Conservation (phyloP, 2,797 vertebrate species). For the Rhyacichthys aspro region DNA sequence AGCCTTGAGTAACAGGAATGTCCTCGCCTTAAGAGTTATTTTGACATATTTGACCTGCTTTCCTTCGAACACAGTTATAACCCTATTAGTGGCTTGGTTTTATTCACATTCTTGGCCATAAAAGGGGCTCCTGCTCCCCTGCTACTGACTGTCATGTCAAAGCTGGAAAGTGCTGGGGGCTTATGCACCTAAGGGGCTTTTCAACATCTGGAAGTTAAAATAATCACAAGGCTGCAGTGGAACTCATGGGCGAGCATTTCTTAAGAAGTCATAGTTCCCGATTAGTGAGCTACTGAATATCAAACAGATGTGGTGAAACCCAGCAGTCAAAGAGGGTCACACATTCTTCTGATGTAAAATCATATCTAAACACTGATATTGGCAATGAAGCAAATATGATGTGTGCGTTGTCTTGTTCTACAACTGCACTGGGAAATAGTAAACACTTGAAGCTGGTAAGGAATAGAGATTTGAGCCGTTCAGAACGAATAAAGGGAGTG, state of each 20-base stretch:
- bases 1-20: too few species aligned
- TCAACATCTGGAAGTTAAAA: conserved; percentile 28
- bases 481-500: too few species aligned
- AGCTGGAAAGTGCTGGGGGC: conserved; percentile 14
- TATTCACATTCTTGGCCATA: conserved; percentile 61
- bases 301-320: conserved; percentile 62
- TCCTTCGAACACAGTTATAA: conserved; percentile 27
- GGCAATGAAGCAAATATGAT: conserved; percentile 13
- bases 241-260: conserved; percentile 15
- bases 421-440: not conserved
- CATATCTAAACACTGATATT: conserved; percentile 10
- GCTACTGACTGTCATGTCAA: conserved; percentile 30
- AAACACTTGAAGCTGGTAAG: too few species aligned
- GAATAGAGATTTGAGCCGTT: too few species aligned
- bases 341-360: conserved; percentile 51
- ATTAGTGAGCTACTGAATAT: conserved; percentile 63
- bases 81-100: conserved; percentile 31
- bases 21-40: not conserved
- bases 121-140: conserved; percentile 34
- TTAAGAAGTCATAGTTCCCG: conserved; percentile 23
- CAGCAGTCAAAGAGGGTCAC: conserved; percentile 27
- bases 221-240: conserved; percentile 28
- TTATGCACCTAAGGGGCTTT: conserved; percentile 26
- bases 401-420: not conserved
- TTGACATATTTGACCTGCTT: conserved; percentile 6